phyloP scores from a whole-genome alignment of 2,113 vertebrate species.

The Sylvia atricapilla region DNA sequence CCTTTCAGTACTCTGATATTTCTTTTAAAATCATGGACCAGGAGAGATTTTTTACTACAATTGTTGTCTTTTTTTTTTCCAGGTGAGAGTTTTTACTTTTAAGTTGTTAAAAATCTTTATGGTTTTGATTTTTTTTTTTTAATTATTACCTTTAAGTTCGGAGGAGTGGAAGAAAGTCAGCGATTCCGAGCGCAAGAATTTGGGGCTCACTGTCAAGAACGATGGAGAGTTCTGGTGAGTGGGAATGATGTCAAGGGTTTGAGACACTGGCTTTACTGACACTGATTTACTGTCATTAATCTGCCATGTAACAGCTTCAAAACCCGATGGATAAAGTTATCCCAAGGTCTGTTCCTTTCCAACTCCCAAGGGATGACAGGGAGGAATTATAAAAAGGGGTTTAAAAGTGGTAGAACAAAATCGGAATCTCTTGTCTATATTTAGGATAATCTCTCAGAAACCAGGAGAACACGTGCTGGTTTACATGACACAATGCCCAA shows the following conservation, averaged over 20 bases:
- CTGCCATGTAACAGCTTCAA: neutral
- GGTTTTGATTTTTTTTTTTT: neutral
- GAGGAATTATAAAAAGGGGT: neutral
- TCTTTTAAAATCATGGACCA: neutral
- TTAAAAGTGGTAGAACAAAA: neutral
- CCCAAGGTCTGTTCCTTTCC: neutral
- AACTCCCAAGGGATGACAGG: neutral
- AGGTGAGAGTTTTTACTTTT: neutral
- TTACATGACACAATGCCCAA: neutral
- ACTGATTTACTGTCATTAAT: neutral
- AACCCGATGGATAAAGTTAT: neutral
- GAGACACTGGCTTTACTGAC: neutral
- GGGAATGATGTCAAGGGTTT: neutral
- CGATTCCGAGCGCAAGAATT: constrained; percentile 74
- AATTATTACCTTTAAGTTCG: constrained; percentile 74
- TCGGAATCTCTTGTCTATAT: neutral
- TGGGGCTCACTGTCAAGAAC: constrained; percentile 85
- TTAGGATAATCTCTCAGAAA: neutral
- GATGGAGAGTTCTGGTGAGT: constrained; percentile 97
- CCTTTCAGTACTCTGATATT: neutral
- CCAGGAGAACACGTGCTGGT: neutral
- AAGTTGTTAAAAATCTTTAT: neutral
- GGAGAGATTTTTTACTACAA: neutral
- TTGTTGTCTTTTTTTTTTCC: neutral
- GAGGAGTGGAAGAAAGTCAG: constrained; percentile 91